Evolutionary conservation across 1,140 invertebrate genomes (phyloP), one percentile per base, ranked within the genome.

Genomic region (Idris sp.): DNA sequence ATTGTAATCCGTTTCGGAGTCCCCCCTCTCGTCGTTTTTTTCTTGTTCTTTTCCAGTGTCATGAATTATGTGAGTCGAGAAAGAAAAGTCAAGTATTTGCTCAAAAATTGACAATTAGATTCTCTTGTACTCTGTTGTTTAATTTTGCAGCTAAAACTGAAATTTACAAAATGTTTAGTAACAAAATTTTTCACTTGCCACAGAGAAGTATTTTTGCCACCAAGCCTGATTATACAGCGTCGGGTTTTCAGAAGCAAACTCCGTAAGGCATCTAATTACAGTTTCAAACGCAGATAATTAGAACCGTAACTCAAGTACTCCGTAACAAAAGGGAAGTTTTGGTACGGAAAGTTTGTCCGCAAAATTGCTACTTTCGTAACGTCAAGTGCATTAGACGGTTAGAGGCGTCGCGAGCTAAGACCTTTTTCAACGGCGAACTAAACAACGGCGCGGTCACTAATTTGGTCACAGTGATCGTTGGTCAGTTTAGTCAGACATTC

Each of bases 1-100:
- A 79, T 79, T 81, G 77, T 79, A 76, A 79, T 80, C 76, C 76
- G 76, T 43, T 65, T 56, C 48, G 30, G 48, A n/a, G n/a, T n/a
- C n/a, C 33, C 19, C 40, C 48, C 10, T 33, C 31, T 44, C n/a
- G 46, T 54, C 38, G 53, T 67, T 75, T 64, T 68, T 31, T 61
- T 62, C 35, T 31, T 28, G 8, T n/a, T n/a, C n/a, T n/a, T n/a
- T n/a, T n/a, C n/a, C n/a, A n/a, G n/a, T n/a, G n/a, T n/a, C n/a
- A n/a, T n/a, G n/a, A n/a, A n/a, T n/a, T n/a, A n/a, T n/a, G n/a
- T n/a, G n/a, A n/a, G n/a, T n/a, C n/a, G n/a, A n/a, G n/a, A n/a
- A n/a, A n/a, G n/a, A n/a, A n/a, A n/a, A n/a, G n/a, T n/a, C n/a
- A n/a, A n/a, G n/a, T n/a, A n/a, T n/a, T n/a, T n/a, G n/a, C n/a